These are phyloP conservation scores for Lepidostoma basale DNA, from an alignment of 1,140 invertebrate species.

Conservation along the genomic window DNA sequence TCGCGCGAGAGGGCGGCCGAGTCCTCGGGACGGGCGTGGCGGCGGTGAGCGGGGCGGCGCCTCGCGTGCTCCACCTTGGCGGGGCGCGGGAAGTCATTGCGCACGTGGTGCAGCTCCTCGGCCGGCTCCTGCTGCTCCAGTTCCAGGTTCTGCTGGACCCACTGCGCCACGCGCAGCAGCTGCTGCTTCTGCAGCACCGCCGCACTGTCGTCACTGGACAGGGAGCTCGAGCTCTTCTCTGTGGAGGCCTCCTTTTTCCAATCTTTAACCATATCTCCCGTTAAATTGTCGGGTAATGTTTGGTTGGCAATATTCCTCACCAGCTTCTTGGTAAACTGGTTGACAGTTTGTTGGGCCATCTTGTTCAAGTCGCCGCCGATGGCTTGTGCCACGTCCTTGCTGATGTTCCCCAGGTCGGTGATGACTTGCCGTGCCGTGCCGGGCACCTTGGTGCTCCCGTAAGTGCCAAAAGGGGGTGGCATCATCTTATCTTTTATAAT, in stretches of 20 bases:
- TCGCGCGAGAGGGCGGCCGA: slow-evolving; percentile 44
- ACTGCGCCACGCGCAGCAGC: slow-evolving; percentile 70
- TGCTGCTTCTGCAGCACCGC: slow-evolving; percentile 65
- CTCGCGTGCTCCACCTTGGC: slow-evolving; percentile 39
- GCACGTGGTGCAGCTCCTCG: slow-evolving; percentile 42
- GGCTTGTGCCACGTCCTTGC: not conserved
- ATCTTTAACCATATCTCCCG: slow-evolving; percentile 26
- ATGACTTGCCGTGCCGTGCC: slow-evolving; percentile 53
- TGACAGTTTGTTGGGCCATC: slow-evolving; percentile 36
- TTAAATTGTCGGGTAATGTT: slow-evolving; percentile 36
- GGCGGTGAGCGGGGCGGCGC: not conserved
- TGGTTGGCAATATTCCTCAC: slow-evolving; percentile 30
- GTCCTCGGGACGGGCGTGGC: slow-evolving; percentile 2
- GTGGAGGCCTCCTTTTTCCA: slow-evolving; percentile 57
- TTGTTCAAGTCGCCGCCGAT: slow-evolving; percentile 34
- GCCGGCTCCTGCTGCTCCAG: slow-evolving; percentile 54
- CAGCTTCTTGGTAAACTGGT: slow-evolving; percentile 43
- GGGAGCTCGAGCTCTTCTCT: slow-evolving; percentile 59
- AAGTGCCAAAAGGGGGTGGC: slow-evolving; percentile 54
- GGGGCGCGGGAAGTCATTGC: slow-evolving; percentile 42
- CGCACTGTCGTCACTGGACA: slow-evolving; percentile 60
- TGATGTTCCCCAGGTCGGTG: slow-evolving; percentile 41
- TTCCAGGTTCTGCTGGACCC: slow-evolving; percentile 67
- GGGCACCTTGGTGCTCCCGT: slow-evolving; percentile 57
- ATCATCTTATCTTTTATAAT: slow-evolving; percentile 54